A percentile compares a stretch with the other conserved stretches of the same genome.
Conservation (phyloP, 2,797 vertebrate species). For the Huso huso region DNA sequence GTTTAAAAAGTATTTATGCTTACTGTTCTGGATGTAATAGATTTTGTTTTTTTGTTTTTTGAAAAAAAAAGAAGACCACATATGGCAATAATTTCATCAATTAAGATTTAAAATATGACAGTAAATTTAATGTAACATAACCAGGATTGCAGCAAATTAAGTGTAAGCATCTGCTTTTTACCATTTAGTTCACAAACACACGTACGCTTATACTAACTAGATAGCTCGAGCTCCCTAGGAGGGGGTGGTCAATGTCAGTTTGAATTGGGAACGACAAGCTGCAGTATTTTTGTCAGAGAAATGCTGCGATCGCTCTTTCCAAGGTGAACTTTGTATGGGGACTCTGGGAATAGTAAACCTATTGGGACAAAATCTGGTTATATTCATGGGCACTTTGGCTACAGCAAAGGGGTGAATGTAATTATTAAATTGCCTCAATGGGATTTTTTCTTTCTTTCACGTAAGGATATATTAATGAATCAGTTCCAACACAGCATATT, state of each 20-base stretch:
- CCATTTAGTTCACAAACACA: slow-evolving; percentile 6
- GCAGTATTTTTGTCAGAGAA: too few relatives aligned
- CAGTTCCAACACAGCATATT: too few relatives aligned
- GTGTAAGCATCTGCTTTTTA: slow-evolving; percentile 6
- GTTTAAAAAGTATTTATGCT: slow-evolving; percentile 29
- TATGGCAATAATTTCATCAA: slow-evolving; percentile 30
- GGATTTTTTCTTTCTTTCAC: slow-evolving; percentile 41
- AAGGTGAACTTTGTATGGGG: too few relatives aligned
- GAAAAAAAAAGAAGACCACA: slow-evolving; percentile 22
- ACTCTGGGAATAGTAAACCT: too few relatives aligned
- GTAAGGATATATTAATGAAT: too few relatives aligned
- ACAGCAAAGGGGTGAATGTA: too few relatives aligned
- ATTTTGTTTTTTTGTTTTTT: slow-evolving; percentile 29
- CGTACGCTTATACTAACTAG: neutral
- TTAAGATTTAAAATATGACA: slow-evolving; percentile 31
- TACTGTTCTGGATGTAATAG: slow-evolving; percentile 47
- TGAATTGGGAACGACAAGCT: slow-evolving; percentile 28
- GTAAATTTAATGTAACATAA: slow-evolving; percentile 32
- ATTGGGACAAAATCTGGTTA: too few relatives aligned
- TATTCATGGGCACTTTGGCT: too few relatives aligned
- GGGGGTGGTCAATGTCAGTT: slow-evolving; percentile 4
- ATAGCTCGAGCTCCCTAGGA: neutral
- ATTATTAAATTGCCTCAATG: slow-evolving; percentile 25
- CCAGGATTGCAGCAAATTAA: slow-evolving; percentile 20
- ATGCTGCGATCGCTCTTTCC: too few relatives aligned